These are phyloP conservation scores for Cynocephalus volans DNA, from an alignment of 2,113 vertebrate species.

Conservation along the genomic window DNA sequence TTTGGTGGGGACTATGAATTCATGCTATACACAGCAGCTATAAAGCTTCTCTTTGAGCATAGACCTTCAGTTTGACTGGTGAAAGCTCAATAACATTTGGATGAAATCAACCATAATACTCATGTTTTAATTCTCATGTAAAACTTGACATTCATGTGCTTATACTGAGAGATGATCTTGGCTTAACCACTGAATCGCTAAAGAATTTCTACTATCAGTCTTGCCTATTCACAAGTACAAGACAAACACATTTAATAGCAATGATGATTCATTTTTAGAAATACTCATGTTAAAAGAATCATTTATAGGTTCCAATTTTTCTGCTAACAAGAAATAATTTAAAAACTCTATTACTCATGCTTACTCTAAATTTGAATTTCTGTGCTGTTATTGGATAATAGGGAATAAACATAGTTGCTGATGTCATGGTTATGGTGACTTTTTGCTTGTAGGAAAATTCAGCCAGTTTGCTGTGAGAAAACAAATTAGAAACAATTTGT, in stretches of 20 bases:
- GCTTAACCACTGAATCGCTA: background rate
- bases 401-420: background rate
- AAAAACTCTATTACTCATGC: background rate
- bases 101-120: background rate
- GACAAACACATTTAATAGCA: background rate
- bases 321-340: background rate
- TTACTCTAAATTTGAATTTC: conserved; percentile 32
- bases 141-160: background rate
- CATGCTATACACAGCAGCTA: background rate
- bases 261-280: background rate
- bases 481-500: background rate
- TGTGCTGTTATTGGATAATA: background rate
- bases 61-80: background rate
- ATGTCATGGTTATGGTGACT: background rate
- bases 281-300: background rate
- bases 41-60: background rate
- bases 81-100: background rate
- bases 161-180: background rate
- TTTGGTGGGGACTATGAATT: background rate
- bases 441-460: background rate
- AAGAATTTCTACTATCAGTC: background rate
- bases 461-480: conserved; percentile 16
- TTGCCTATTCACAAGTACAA: background rate
- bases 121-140: background rate
- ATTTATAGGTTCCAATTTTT: background rate